These are phyloP conservation scores for Leptatherina wallacei DNA, from an alignment of 2,797 vertebrate genomes.

Conservation along the genomic window DNA sequence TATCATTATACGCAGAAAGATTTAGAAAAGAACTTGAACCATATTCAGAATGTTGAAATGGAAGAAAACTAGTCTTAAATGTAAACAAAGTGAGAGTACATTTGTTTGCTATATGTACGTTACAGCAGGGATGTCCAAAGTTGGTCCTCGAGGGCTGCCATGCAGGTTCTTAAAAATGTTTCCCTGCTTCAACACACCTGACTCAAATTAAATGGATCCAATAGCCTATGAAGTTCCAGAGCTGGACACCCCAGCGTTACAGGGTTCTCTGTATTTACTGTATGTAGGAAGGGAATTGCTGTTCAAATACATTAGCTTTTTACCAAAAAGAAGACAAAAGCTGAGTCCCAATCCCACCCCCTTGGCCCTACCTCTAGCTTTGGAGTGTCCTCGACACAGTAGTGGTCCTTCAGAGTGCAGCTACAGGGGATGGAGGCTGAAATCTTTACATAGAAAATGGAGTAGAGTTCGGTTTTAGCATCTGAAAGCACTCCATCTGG, in stretches of 20 bases:
- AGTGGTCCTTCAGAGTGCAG: conserved; percentile 19
- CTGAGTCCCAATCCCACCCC: not conserved
- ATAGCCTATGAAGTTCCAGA: too few species aligned
- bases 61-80: not conserved
- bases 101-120: too few species aligned
- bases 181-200: too few species aligned
- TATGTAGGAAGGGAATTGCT: not conserved
- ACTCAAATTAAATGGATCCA: too few species aligned
- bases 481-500: not conserved
- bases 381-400: conserved; percentile 14
- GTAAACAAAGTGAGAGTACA: not conserved
- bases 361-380: conserved; percentile 6
- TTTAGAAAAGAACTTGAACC: not conserved
- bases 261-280: not conserved
- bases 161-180: too few species aligned
- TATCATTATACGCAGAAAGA: not conserved
- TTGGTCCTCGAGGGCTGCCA: too few species aligned
- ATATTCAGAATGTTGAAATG: not conserved
- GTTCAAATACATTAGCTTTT: not conserved
- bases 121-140: too few species aligned
- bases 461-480: not conserved
- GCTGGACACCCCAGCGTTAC: not conserved
- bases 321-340: not conserved
- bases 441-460: not conserved
- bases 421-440: not conserved